Evolutionary conservation across 2,888 invertebrate genomes (phyloP).

Genomic region (Horisme vitalbata): DNA sequence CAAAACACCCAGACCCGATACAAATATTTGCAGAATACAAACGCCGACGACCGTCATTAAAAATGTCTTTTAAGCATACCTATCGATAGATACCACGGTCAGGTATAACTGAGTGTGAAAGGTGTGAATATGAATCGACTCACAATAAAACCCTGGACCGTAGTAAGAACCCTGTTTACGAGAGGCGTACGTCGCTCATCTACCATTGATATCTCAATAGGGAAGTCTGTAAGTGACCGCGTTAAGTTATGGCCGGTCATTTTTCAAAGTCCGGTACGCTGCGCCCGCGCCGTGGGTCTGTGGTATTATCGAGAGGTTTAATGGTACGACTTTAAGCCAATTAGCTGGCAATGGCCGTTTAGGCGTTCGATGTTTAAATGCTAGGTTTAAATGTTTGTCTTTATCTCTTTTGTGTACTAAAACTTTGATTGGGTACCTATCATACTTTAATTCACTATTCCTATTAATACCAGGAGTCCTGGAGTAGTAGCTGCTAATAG

Average conservation of each 20-base stretch:
- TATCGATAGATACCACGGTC: too few species aligned
- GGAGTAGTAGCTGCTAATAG: too few species aligned
- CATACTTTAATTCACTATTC: too few species aligned
- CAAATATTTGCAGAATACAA: too few species aligned
- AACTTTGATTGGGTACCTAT: too few species aligned
- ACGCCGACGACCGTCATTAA: too few species aligned
- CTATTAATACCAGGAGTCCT: too few species aligned
- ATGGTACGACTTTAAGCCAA: constrained; percentile 69
- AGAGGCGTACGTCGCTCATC: constrained; percentile 68
- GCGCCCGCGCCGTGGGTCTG: constrained; percentile 50
- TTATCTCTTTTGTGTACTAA: not conserved
- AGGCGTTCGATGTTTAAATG: constrained; percentile 18
- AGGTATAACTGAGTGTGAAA: too few species aligned
- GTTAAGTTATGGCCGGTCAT: constrained; percentile 73
- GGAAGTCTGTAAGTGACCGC: constrained; percentile 79
- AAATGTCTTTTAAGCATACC: too few species aligned
- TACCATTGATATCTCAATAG: constrained; percentile 81
- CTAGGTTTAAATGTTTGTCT: not conserved
- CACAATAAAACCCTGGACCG: constrained; percentile 6
- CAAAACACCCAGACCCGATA: too few species aligned
- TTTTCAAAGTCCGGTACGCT: constrained; percentile 71
- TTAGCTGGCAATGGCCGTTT: constrained; percentile 53
- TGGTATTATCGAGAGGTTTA: constrained; percentile 63
- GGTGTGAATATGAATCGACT: constrained; percentile 14
- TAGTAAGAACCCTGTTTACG: constrained; percentile 61